Evolutionary conservation across 2,888 invertebrate genomes (phyloP).

Genomic region (Lycaena phlaeas): DNA sequence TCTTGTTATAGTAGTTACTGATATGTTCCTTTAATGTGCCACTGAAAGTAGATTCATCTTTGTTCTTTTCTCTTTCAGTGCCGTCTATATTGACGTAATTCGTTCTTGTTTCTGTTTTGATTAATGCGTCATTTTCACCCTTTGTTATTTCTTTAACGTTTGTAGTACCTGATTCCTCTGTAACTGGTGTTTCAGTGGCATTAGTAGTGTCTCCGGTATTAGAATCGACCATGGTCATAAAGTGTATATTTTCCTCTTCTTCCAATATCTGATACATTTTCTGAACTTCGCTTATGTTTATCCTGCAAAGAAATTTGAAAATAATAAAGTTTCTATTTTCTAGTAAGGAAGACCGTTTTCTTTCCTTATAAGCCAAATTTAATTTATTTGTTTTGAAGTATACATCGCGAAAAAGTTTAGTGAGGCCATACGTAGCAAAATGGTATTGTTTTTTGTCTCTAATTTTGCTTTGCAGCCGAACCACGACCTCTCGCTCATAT

Average conservation of each 20-base stretch:
- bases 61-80: constrained; percentile 49
- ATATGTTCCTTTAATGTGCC: constrained; percentile 51
- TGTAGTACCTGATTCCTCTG: constrained; percentile 14
- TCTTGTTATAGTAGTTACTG: constrained; percentile 36
- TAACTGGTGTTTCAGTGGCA: constrained; percentile 15
- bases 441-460: too few species aligned
- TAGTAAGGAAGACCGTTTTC: too few species aligned
- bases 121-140: constrained; percentile 41
- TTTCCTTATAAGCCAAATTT: too few species aligned
- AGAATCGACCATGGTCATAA: constrained; percentile 54
- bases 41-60: constrained; percentile 38
- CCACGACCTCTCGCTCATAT: too few species aligned
- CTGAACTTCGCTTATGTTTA: constrained; percentile 63
- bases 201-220: constrained; percentile 28
- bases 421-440: too few species aligned
- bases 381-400: too few species aligned
- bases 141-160: constrained; percentile 23
- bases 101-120: constrained; percentile 60
- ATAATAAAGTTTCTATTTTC: constrained; percentile 8
- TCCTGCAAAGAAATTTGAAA: constrained; percentile 38
- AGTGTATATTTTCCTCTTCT: constrained; percentile 60
- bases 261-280: constrained; percentile 61
- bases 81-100: constrained; percentile 62
- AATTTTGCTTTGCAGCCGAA: too few species aligned
- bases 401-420: too few species aligned